Evolutionary conservation across 2,888 invertebrate genomes (phyloP).

Genomic region (Diarsia mendica): DNA sequence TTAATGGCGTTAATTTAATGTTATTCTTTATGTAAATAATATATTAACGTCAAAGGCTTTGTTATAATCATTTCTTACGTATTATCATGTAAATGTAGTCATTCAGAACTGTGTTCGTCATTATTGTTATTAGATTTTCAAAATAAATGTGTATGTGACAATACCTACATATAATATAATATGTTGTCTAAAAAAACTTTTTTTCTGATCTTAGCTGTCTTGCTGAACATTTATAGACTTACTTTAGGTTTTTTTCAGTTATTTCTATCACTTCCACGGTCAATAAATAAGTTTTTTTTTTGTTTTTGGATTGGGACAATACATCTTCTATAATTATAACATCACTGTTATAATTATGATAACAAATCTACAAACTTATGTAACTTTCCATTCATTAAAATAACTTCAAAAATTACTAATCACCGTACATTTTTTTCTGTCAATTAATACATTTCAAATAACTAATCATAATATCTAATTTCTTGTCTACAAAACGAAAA

Average conservation of each 20-base stretch:
- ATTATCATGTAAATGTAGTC: not conserved
- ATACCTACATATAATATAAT: not conserved
- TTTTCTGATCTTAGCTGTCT: too few relatives aligned
- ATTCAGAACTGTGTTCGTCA: not conserved
- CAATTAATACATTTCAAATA: conserved; percentile 44
- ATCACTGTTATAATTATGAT: conserved; percentile 1
- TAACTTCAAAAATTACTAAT: conserved; percentile 40
- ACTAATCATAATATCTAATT: conserved; percentile 46
- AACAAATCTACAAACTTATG: conserved; percentile 17
- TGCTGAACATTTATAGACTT: not conserved
- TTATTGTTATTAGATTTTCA: not conserved
- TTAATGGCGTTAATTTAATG: conserved; percentile 5
- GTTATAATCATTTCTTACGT: not conserved
- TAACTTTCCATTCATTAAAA: conserved; percentile 45
- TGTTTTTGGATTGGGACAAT: not conserved
- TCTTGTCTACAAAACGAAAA: conserved; percentile 29
- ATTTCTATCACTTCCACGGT: not conserved
- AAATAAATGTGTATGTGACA: too few relatives aligned
- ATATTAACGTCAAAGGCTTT: conserved; percentile 11
- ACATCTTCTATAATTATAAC: not conserved
- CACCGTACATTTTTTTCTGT: conserved; percentile 10
- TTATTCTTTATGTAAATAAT: conserved; percentile 5
- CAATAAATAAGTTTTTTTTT: not conserved
- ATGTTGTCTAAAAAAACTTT: not conserved
- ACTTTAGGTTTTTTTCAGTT: rapidly evolving